Evolutionary conservation across 2,888 invertebrate genomes (phyloP).

Genomic region (Ormia ochracea): DNA sequence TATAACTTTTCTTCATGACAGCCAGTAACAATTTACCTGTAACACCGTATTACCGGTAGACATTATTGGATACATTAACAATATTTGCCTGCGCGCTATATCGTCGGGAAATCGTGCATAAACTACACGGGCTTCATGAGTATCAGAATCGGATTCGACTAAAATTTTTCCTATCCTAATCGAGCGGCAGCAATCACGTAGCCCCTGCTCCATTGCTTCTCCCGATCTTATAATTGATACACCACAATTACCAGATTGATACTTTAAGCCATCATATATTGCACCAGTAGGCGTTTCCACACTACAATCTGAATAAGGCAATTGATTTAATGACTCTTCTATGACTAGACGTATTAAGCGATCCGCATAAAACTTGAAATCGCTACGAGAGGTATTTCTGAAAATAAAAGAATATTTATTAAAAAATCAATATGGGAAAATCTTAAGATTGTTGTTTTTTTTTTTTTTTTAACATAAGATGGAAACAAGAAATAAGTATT

Average conservation of each 20-base stretch:
- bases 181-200: conserved; percentile 97
- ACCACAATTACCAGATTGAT: conserved; percentile 98
- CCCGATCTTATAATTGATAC: conserved; percentile 96
- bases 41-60: conserved; percentile 98
- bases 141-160: conserved; percentile 96
- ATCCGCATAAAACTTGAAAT: conserved; percentile 99
- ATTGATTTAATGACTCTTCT: conserved; percentile 96
- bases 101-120: conserved; percentile 99
- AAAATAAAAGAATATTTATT: conserved; percentile 65
- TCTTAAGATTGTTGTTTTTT: background rate
- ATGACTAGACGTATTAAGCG: conserved; percentile 97
- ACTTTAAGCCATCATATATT: conserved; percentile 93
- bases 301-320: conserved; percentile 91
- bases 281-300: conserved; percentile 94
- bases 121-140: conserved; percentile 96
- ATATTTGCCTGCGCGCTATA: conserved; percentile 89
- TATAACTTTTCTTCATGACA: background rate
- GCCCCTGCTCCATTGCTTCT: conserved; percentile 97
- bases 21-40: conserved; percentile 77
- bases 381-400: conserved; percentile 93
- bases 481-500: background rate
- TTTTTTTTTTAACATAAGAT: background rate
- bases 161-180: conserved; percentile 99
- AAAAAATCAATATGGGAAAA: too few species aligned
- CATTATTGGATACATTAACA: conserved; percentile 99